Percentiles rank a stretch among this genome's conserved stretches.
These are phyloP conservation scores for Aldrovandia affinis DNA, from an alignment of 2,797 vertebrate species.

Conservation along the genomic window DNA sequence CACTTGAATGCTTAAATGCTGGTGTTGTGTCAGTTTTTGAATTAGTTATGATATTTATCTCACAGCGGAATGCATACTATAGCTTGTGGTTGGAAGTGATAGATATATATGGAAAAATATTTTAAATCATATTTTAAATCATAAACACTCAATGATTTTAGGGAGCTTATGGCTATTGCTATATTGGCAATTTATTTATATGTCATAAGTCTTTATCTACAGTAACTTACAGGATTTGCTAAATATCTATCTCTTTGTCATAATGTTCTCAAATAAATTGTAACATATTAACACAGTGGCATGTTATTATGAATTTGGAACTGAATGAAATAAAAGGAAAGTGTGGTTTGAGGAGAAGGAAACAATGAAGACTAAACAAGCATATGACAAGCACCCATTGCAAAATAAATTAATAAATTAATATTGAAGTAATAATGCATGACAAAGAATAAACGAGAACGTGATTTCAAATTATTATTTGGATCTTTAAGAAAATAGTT, in stretches of 20 bases:
- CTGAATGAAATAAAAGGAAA: background rate
- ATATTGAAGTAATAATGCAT: background rate
- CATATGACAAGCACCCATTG: background rate
- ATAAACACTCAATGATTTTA: background rate
- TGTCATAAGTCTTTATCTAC: background rate
- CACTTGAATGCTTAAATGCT: slow-evolving; percentile 17
- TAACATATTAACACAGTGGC: background rate
- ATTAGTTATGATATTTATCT: background rate
- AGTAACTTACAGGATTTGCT: background rate
- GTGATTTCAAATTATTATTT: too few relatives aligned
- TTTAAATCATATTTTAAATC: background rate
- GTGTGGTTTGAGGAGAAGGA: background rate
- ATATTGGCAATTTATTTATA: slow-evolving; percentile 1
- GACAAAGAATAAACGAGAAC: too few relatives aligned
- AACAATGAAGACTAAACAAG: background rate
- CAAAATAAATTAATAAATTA: background rate
- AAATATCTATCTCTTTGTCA: background rate
- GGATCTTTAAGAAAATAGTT: background rate
- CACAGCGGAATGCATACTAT: background rate
- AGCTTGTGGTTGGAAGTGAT: background rate
- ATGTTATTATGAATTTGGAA: background rate
- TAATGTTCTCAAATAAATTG: background rate
- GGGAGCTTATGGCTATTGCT: background rate
- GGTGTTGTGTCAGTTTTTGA: slow-evolving; percentile 4
- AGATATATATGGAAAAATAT: background rate